A percentile compares a stretch with the other conserved stretches of the same genome.
Evolutionary conservation across 2,113 vertebrate species (phyloP).

Genomic region (Odontophorus gujanensis): DNA sequence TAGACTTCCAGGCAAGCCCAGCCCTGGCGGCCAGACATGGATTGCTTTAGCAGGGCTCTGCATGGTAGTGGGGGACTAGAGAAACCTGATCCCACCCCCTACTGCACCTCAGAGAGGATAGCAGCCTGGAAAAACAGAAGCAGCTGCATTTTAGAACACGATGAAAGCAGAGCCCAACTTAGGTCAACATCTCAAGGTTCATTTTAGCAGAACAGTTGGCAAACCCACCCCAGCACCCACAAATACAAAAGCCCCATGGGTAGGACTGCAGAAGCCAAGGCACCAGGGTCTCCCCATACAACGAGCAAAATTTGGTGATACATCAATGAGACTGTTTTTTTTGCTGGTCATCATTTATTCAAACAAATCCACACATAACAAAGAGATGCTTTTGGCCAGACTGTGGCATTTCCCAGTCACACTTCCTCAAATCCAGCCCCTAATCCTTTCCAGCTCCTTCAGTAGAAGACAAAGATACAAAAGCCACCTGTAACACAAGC

Average conservation of each 20-base stretch:
- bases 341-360: neutral
- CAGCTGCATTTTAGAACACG: rapidly evolving
- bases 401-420: neutral
- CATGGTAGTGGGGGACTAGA: neutral
- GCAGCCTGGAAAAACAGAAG: neutral
- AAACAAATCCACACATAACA: neutral
- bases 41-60: neutral
- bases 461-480: rapidly evolving
- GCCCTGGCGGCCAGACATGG: neutral
- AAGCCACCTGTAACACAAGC: neutral
- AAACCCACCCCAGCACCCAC: neutral
- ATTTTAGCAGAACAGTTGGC: neutral
- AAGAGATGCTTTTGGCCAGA: neutral
- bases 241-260: rapidly evolving
- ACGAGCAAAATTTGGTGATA: rapidly evolving
- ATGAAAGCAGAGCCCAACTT: rapidly evolving
- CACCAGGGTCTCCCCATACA: neutral
- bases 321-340: neutral
- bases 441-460: too few relatives aligned
- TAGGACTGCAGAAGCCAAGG: neutral
- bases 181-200: rapidly evolving
- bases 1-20: neutral
- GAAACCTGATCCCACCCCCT: neutral
- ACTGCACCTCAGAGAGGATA: neutral
- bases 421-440: neutral